Evolutionary conservation across 1,140 invertebrate species (phyloP), one percentile per base, ranked within the genome.

Genomic region (Anastrepha obliqua): DNA sequence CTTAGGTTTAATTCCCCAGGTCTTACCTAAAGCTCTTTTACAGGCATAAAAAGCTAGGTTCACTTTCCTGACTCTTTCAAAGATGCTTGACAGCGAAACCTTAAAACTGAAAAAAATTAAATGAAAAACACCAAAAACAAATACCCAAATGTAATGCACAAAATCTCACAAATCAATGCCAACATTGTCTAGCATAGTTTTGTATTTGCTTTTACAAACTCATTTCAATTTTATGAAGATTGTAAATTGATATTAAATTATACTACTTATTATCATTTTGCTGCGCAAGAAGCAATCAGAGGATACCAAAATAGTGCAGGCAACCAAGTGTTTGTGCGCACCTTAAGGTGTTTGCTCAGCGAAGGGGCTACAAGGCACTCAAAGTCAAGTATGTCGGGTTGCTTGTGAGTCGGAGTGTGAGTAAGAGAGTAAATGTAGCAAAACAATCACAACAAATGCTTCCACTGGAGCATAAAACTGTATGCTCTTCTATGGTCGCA

Each of bases 161-260:
- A 74, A 51, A n/a, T n/a, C 64, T 51, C 17, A n/a, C 51, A 47
- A 51, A 74, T 47, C 70, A 74, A 74, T 67, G 42, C 5, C 15
- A 2, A 74, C 42, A 85, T 86, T 86, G 58, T 15, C 85, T 62
- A 13, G 3, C 42, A n/a, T 29, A 5, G 1, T 86, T 60, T 51
- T 55, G 2, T 55, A 81, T 81, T 81, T 29, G 5, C 44, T 81
- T 13, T 44, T 81, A 58, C 74, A n/a, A 17, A 5, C 8, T 2
- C 47, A n/a, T 81, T 20, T 81, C n/a, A 17, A 11, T 51, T 58
- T 51, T 81, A 20, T 8, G 39, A 6, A 81, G n/a, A 64, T 86
- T 47, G 60, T 47, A 87, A 64, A 87, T 87, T 87, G 86, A 87
- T 87, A 87, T 87, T 87, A 87, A 87, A 87, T 87, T 87, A 87